Evolutionary conservation across 2,888 invertebrate genomes (phyloP).

Genomic region (Heliconius erato): DNA sequence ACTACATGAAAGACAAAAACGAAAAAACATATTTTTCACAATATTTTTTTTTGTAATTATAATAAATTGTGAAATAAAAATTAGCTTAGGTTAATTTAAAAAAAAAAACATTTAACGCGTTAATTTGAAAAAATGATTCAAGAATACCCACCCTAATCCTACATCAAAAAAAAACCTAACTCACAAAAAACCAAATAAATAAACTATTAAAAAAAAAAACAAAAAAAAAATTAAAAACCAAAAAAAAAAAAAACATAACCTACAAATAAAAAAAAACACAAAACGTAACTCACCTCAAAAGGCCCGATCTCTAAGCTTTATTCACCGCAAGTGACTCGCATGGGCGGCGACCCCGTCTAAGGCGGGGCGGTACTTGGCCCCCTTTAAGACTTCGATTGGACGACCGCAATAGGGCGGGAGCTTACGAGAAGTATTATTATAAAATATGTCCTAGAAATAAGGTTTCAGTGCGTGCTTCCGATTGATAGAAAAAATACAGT

Average conservation of each 20-base stretch:
- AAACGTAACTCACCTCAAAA: conserved; percentile 45
- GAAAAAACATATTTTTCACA: too few relatives aligned
- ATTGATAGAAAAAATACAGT: background rate
- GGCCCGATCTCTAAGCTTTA: conserved; percentile 40
- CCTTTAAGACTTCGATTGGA: conserved; percentile 62
- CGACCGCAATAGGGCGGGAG: conserved; percentile 60
- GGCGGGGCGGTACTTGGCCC: conserved; percentile 66
- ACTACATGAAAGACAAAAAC: too few relatives aligned
- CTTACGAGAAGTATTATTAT: conserved; percentile 55
- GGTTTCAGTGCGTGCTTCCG: conserved; percentile 34
- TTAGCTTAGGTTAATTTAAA: too few relatives aligned
- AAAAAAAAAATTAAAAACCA: background rate
- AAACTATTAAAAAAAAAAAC: background rate
- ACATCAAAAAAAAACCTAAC: too few relatives aligned
- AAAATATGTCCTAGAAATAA: conserved; percentile 47
- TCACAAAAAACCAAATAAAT: background rate
- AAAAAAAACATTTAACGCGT: background rate
- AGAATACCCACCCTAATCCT: background rate
- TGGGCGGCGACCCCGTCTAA: conserved; percentile 58
- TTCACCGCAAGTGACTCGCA: conserved; percentile 53
- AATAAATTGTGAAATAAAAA: too few relatives aligned
- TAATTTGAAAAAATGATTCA: background rate
- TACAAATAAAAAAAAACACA: conserved; percentile 21
- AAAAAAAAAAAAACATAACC: background rate
- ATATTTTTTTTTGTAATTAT: too few relatives aligned